Evolutionary conservation across 2,888 invertebrate species (phyloP), one percentile per base, ranked within the genome.

Genomic region (Metalampra italica): DNA sequence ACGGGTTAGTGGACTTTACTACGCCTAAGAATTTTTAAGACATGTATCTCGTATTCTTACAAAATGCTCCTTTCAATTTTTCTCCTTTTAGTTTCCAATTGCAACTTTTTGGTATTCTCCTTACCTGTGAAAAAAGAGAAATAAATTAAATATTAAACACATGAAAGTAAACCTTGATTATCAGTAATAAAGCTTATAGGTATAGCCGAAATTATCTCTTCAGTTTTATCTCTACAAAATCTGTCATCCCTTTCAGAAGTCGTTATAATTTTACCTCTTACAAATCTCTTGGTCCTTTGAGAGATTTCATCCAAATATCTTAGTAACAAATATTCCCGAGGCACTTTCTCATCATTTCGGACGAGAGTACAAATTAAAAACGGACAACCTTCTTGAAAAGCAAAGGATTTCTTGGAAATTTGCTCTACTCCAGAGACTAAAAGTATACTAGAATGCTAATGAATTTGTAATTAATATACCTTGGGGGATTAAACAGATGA

Each of bases 291-390:
- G 49, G 45, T 49, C 43, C 53, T 53, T 52, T 43, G 47, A 53
- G 48, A 53, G 52, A 43, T 43, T 52, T 47, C 50, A 47, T 49
- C 45, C 29, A 43, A 50, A 48, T 30, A 48, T 29, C 13, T 7
- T 32, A 46, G 49, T 45, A 43, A 45, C 43, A 49, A 47, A 40
- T 50, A 52, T 55, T 64, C 57, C 60, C 58, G 47, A 53, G 57
- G 47, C 49, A 52, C 60, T 58, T 54, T 52, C 53, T 59, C 43
- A 53, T 50, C 55, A 56, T 52, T 49, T 48, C 62, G 62, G 58
- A 64, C 60, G 64, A 54, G 56, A 57, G 68, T 66, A 66, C 61
- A 65, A 71, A 71, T 72, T 75, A 68, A 72, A 71, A 72, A 64
- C 55, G 60, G 62, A 63, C 62, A 59, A 59, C 51, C 62, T 60